Conservation (phyloP, 2,797 vertebrate genomes). For the Manis crassicaudata region DNA sequence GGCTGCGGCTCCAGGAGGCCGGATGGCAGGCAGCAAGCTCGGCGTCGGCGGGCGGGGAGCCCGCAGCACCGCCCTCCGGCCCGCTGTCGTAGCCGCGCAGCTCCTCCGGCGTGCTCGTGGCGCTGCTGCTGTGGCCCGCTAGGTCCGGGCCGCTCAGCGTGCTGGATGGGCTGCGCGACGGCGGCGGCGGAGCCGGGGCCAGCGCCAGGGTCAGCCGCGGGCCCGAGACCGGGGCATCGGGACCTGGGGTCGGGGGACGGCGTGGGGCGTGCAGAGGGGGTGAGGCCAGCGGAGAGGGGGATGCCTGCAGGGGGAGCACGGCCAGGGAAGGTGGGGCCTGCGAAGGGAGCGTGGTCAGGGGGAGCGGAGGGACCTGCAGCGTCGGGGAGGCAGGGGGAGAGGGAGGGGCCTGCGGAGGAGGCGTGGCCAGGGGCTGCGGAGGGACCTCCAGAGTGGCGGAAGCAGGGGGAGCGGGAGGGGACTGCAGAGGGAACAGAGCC, state of each 20-base stretch:
- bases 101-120: constrained; percentile 94
- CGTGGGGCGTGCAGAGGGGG: neutral
- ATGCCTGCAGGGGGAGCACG: neutral
- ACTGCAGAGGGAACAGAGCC: neutral
- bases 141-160: constrained; percentile 88
- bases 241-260: constrained; percentile 63
- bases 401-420: neutral
- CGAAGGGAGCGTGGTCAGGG: neutral
- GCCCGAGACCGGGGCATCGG: constrained; percentile 54
- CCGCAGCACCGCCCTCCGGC: constrained; percentile 85
- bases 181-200: constrained; percentile 51
- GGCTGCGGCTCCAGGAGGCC: constrained; percentile 67
- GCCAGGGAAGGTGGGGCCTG: neutral
- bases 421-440: neutral
- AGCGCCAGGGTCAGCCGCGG: constrained; percentile 68
- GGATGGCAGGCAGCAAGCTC: constrained; percentile 78
- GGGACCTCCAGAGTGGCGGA: neutral
- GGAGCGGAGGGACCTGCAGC: neutral
- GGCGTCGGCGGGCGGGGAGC: constrained; percentile 65
- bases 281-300: constrained; percentile 30
- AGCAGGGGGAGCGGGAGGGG: neutral
- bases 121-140: constrained; percentile 91
- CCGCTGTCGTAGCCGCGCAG: constrained; percentile 95
- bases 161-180: constrained; percentile 84
- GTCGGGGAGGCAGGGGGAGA: neutral